phyloP scores from a whole-genome alignment of 2,888 invertebrate species.

The Beris morrisii region DNA sequence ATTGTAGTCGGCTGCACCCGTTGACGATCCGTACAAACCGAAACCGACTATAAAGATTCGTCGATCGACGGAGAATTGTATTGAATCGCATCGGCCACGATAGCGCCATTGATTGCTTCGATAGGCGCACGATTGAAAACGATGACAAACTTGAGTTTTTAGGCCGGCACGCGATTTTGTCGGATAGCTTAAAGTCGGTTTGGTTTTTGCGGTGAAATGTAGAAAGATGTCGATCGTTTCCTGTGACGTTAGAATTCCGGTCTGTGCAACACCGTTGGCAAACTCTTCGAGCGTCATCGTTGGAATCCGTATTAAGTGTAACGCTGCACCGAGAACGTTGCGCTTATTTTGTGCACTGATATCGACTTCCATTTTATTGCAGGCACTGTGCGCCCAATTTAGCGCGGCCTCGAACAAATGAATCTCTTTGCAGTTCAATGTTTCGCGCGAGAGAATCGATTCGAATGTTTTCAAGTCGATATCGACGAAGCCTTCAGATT shows the following conservation, averaged over 20 bases:
- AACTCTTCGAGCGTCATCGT: conserved; percentile 93
- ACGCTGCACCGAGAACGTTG: conserved; percentile 72
- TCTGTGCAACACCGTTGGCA: conserved; percentile 93
- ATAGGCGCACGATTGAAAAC: conserved; percentile 96
- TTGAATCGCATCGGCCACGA: conserved; percentile 92
- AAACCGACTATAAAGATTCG: conserved; percentile 95
- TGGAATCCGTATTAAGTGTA: conserved; percentile 88
- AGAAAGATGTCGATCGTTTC: conserved; percentile 95
- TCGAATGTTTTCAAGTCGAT: conserved; percentile 92
- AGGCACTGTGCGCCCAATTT: conserved; percentile 92
- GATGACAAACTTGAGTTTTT: conserved; percentile 91
- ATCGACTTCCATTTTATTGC: conserved; percentile 79
- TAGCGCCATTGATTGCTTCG: conserved; percentile 97
- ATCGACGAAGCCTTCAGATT: conserved; percentile 94
- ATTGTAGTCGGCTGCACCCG: conserved; percentile 92
- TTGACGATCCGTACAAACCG: conserved; percentile 94
- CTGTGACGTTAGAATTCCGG: conserved; percentile 86
- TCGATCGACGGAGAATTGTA: conserved; percentile 94
- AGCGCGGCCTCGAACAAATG: conserved; percentile 88
- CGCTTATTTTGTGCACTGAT: conserved; percentile 78
- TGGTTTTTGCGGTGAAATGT: conserved; percentile 87
- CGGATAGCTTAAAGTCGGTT: conserved; percentile 81
- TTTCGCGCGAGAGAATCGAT: conserved; percentile 88
- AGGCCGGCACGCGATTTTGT: conserved; percentile 82
- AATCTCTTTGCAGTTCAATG: conserved; percentile 92